Evolutionary conservation across 2,888 invertebrate genomes (phyloP).

Genomic region (Pecten maximus): DNA sequence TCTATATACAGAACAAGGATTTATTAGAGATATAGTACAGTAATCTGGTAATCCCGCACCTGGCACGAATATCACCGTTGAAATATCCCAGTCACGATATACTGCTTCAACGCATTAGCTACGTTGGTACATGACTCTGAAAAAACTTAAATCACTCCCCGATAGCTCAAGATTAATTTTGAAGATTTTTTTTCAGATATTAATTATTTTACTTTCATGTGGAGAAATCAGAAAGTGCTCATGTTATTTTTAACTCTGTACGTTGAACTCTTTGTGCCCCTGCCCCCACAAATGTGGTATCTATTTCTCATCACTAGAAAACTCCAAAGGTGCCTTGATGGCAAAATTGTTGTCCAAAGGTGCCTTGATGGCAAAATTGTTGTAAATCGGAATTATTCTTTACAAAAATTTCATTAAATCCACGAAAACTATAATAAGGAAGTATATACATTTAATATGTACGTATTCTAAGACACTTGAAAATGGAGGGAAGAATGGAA

Average conservation of each 20-base stretch:
- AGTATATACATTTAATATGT: too few relatives aligned
- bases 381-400: neutral
- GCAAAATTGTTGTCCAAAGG: neutral
- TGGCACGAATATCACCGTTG: neutral
- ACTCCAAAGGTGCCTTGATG: neutral
- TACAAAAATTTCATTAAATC: neutral
- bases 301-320: neutral
- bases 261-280: neutral
- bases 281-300: neutral
- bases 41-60: neutral
- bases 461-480: too few relatives aligned
- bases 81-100: slow-evolving; percentile 3
- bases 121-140: neutral
- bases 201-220: neutral
- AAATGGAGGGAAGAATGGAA: too few relatives aligned
- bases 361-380: neutral
- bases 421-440: neutral
- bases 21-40: neutral
- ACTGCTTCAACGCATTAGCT: neutral
- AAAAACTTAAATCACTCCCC: neutral
- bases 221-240: neutral
- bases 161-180: neutral
- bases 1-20: neutral
- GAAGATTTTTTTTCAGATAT: neutral
- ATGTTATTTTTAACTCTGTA: neutral